A percentile compares a stretch with the other conserved stretches of the same genome.
Conservation (phyloP, 2,797 vertebrate species). For the Sebastolobus altivelis region DNA sequence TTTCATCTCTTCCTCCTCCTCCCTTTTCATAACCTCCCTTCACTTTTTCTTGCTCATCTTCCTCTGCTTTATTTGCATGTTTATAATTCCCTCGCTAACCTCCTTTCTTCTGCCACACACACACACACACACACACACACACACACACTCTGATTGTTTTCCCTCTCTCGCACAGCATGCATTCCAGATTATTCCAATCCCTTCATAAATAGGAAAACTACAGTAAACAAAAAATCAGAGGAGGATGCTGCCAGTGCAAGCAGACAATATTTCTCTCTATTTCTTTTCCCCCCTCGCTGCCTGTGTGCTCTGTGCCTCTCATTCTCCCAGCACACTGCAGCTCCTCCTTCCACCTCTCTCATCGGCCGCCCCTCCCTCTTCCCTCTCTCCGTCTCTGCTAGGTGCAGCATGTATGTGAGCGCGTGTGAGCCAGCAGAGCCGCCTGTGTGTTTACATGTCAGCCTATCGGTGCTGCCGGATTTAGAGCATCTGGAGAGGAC, state of each 20-base stretch:
- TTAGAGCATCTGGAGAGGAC: constrained; percentile 80
- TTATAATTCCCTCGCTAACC: constrained; percentile 32
- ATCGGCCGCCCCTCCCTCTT: constrained; percentile 72
- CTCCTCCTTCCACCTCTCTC: constrained; percentile 82
- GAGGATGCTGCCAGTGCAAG: constrained; percentile 51
- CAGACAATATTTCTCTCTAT: constrained; percentile 63
- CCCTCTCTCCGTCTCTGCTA: constrained; percentile 71
- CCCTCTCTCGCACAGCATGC: not conserved
- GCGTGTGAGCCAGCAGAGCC: constrained; percentile 76
- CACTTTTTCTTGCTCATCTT: constrained; percentile 27
- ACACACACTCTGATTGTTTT: not conserved
- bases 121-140: constrained; percentile 10
- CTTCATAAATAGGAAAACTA: constrained; percentile 31
- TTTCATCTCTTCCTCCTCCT: constrained; percentile 14
- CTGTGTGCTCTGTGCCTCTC: constrained; percentile 66
- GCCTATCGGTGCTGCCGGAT: constrained; percentile 79
- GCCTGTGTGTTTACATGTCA: constrained; percentile 82
- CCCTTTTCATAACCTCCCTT: not conserved
- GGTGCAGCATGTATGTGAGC: constrained; percentile 84
- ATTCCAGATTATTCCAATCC: constrained; percentile 26
- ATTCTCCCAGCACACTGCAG: constrained; percentile 79
- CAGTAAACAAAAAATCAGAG: constrained; percentile 56
- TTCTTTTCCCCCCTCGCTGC: constrained; percentile 63
- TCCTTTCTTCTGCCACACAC: constrained; percentile 35
- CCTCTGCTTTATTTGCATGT: constrained; percentile 43